Base-by-base conservation (phyloP, 2,113 vertebrate genomes). In the Potamarius usumacintae region DNA sequence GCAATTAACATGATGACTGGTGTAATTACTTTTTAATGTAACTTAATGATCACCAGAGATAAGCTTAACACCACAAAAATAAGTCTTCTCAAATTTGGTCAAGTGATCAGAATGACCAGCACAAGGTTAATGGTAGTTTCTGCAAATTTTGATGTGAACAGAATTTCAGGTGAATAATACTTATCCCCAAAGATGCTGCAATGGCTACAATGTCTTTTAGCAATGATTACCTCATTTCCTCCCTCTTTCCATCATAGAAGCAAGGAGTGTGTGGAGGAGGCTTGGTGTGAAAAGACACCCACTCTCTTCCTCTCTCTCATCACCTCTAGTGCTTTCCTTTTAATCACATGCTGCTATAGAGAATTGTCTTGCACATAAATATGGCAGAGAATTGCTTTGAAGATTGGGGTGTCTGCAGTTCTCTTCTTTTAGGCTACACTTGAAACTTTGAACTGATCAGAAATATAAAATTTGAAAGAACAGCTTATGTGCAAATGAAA, bases 161-260 rank as follows among this genome's bases (percentile, higher is more conserved):
- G 30, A 72, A 72, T 20, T 72, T 72, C 30, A 42, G 17, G 34
- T 72, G 30, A 71, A 34, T 27, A 3, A n/a, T 17, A 34, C 65
- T 34, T 42, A 72, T 72, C 69, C 65, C n/a, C 34, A 20, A 72
- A 72, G 7, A 42, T 6, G 20, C 0, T 72, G 34, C 34, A 20
- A 42, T 71, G 5, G 60, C 42, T 34, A 22, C 77, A 86, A 53
- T 62, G 25, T n/a, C 74, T 55, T 85, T 85, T 53, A 86, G 74
- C 57, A 77, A 2, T 42, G 20, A 89, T 79, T 50, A 93, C 93
- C 96, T 95, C 96, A 95, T 95, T 96, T 92, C 97, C 84, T 93
- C 96, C 95, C 96, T 96, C 95, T 96, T 95, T 97, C 91, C 96
- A 96, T 96, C 96, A 96, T 97, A 99, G 98, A 97, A 96, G 95